Evolutionary conservation across 2,888 invertebrate genomes (phyloP).

Genomic region (Phragmatobia fuliginosa): DNA sequence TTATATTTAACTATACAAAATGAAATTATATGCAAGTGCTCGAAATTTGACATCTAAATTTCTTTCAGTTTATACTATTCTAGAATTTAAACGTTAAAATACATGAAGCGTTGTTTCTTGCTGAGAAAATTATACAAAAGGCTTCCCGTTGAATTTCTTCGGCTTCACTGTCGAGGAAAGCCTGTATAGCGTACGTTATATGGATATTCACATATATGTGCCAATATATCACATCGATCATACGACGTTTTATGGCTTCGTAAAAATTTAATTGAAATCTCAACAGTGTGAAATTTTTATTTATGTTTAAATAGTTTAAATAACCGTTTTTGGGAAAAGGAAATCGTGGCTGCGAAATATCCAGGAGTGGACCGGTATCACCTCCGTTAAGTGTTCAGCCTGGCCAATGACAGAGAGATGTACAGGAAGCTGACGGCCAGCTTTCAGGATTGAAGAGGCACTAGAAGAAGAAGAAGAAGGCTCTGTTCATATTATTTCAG

Average conservation of each 20-base stretch:
- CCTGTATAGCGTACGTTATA: conserved; percentile 23
- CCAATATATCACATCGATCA: conserved; percentile 30
- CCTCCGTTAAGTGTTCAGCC: too few relatives aligned
- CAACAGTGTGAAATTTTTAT: conserved; percentile 13
- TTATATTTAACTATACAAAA: too few relatives aligned
- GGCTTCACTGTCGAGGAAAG: conserved; percentile 58
- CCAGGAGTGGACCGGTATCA: too few relatives aligned
- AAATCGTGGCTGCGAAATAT: too few relatives aligned
- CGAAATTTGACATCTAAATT: neutral
- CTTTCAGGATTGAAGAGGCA: too few relatives aligned
- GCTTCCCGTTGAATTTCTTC: conserved; percentile 55
- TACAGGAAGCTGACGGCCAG: too few relatives aligned
- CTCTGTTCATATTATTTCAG: too few relatives aligned
- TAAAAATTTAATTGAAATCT: conserved; percentile 43
- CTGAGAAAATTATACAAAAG: conserved; percentile 46
- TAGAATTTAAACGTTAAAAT: neutral
- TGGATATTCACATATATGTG: neutral
- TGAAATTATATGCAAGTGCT: too few relatives aligned
- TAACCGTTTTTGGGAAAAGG: neutral
- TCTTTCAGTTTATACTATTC: neutral
- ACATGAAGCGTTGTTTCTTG: conserved; percentile 22
- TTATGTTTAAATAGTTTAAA: neutral
- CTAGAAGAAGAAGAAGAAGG: too few relatives aligned
- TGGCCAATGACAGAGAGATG: too few relatives aligned
- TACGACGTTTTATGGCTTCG: conserved; percentile 36